Percentiles rank a stretch among this genome's conserved stretches.
These are phyloP conservation scores for Paratrypauchen microcephalus DNA, from an alignment of 2,797 vertebrate species.

Conservation along the genomic window DNA sequence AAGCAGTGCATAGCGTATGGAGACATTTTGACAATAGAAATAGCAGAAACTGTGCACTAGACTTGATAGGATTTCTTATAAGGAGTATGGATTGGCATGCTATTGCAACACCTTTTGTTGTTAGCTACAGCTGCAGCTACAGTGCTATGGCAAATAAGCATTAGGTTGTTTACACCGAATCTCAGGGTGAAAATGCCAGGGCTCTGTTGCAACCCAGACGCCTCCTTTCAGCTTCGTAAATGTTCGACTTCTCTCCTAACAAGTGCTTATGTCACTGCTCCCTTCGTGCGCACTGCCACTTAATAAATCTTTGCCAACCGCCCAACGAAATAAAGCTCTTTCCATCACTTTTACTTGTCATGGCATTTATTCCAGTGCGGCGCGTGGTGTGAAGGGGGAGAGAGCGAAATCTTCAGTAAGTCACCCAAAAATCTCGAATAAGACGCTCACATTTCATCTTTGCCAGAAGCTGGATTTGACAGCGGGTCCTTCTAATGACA, in stretches of 20 bases:
- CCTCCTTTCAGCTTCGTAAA: slow-evolving; percentile 40
- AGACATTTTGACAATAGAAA: not conserved
- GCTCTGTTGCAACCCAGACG: slow-evolving; percentile 33
- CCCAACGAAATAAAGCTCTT: slow-evolving; percentile 31
- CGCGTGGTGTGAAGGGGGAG: slow-evolving; percentile 35
- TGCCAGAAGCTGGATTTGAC: slow-evolving; percentile 40
- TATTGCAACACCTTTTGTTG: slow-evolving; percentile 14
- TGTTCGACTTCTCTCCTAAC: slow-evolving; percentile 50
- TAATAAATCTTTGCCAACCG: slow-evolving; percentile 45
- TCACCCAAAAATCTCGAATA: slow-evolving; percentile 37
- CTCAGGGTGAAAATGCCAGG: slow-evolving; percentile 27
- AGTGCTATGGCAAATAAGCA: slow-evolving; percentile 1
- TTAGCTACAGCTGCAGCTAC: slow-evolving; percentile 20
- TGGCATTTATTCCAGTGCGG: slow-evolving; percentile 54
- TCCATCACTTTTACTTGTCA: slow-evolving; percentile 62
- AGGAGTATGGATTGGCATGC: not conserved
- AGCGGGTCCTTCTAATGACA: too few relatives aligned
- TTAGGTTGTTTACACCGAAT: slow-evolving; percentile 35
- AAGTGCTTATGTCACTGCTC: slow-evolving; percentile 47
- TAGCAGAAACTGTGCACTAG: not conserved
- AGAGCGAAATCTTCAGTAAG: slow-evolving; percentile 39
- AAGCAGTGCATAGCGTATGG: not conserved
- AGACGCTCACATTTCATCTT: slow-evolving; percentile 52
- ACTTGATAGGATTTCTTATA: slow-evolving; percentile 4
- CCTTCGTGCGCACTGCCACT: slow-evolving; percentile 29